Evolutionary conservation across 2,888 invertebrate genomes (phyloP), one percentile per base, ranked within the genome.

Genomic region (Lepidochitona cinerea): DNA sequence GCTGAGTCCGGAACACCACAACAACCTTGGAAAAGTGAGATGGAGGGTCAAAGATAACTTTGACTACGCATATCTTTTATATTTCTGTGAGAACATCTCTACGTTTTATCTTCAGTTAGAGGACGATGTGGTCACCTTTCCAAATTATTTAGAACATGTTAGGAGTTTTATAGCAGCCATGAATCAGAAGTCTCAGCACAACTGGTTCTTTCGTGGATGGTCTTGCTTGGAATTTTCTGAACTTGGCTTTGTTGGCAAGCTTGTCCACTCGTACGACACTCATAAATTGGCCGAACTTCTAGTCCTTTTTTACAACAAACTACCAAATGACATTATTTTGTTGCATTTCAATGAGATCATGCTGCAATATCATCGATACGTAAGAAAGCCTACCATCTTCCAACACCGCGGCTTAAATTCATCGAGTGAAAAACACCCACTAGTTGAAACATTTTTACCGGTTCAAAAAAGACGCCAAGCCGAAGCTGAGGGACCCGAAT

Each of bases 1-100:
- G 18, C 71, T 86, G 5, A 83, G 81, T 66, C 78, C 85, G 26
- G 91, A 77, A 6, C 88, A 84, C 73, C 85, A 87, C 67, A 90
- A 91, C 72, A 78, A 86, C 0, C 75, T 81, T 23, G 80, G 84
- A n/a, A 76, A 90, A 65, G 87, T 90, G 0, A 75, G 82, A 68
- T 91, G 91, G 91, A 76, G 91, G 35, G 84, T 91, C 1, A 91
- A 91, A 75, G 91, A 91, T 80, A 90, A 89, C 36, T 73, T 91
- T 29, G 91, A 91, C 79, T 91, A 89, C 77, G 89, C 89, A 0
- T 90, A 86, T 74, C 77, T 90, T 26, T 87, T 88, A 71, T 78
- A 85, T 70, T 91, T 89, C 73, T 78, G 87, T 9, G 76, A 81
- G 29, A 78, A 83, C 9, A 66, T 89, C 52, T 88, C 89, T 2